phyloP scores from a whole-genome alignment of 2,888 invertebrate genomes.

The Tetranychus truncatus region DNA sequence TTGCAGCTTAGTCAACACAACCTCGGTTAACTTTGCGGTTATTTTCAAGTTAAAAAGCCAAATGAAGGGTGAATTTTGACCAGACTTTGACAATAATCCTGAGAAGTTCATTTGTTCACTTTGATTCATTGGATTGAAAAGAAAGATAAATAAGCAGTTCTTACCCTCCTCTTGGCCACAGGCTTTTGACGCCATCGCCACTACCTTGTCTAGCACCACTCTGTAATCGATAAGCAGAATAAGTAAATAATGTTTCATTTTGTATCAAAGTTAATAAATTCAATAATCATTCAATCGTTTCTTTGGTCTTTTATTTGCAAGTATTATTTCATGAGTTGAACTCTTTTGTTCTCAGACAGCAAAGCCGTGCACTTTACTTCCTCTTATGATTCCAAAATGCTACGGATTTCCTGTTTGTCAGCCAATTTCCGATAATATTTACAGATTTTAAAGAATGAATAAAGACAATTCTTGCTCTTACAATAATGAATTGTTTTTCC shows the following conservation, averaged over 20 bases:
- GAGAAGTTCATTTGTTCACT: too few relatives aligned
- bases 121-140: not conserved
- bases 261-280: too few relatives aligned
- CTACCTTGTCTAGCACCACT: conserved; percentile 22
- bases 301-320: not conserved
- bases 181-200: conserved; percentile 23
- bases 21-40: not conserved
- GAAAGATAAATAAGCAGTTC: conserved; percentile 5
- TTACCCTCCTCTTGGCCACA: conserved; percentile 25
- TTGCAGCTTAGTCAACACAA: not conserved
- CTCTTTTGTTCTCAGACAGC: not conserved
- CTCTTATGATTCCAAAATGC: not conserved
- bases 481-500: not conserved
- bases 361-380: not conserved
- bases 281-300: not conserved
- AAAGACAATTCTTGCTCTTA: not conserved
- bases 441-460: not conserved
- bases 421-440: not conserved
- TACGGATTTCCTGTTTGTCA: not conserved
- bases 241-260: not conserved
- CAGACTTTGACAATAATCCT: not conserved
- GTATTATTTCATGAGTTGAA: not conserved
- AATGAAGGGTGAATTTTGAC: not conserved
- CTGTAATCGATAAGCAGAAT: not conserved
- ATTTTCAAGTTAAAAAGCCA: not conserved